Conservation (phyloP, 92 coral and sea anemone genomes). For the Blastomussa wellsi region DNA sequence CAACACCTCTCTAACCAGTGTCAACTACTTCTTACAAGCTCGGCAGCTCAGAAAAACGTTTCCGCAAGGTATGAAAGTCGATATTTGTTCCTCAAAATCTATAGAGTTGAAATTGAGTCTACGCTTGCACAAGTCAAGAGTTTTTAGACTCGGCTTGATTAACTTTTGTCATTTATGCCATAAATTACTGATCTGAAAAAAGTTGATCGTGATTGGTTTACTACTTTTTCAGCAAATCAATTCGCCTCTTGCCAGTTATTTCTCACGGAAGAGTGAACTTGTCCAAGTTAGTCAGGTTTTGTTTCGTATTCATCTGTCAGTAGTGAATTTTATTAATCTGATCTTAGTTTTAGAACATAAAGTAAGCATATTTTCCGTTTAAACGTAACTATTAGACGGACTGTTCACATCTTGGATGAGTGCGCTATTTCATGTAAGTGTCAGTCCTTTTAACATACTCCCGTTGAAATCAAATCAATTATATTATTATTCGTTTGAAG, state of each 20-base stretch:
- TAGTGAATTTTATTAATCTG: neutral
- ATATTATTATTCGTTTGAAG: too few species aligned
- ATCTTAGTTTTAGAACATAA: neutral
- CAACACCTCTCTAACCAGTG: neutral
- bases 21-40: neutral
- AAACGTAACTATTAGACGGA: too few species aligned
- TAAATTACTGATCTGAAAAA: neutral
- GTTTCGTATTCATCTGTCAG: neutral
- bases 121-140: neutral
- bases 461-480: too few species aligned
- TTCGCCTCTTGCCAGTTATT: neutral
- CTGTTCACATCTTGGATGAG: too few species aligned
- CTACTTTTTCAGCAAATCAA: neutral
- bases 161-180: neutral
- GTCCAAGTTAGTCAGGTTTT: neutral
- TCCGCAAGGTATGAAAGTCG: neutral
- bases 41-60: neutral
- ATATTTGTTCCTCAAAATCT: neutral
- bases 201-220: neutral
- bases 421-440: too few species aligned
- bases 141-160: neutral
- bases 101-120: neutral
- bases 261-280: neutral
- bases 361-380: too few species aligned
- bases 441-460: too few species aligned